Percentiles rank a stretch among this genome's conserved stretches.
Conservation (phyloP, 2,113 vertebrate genomes). For the Camelus bactrianus region DNA sequence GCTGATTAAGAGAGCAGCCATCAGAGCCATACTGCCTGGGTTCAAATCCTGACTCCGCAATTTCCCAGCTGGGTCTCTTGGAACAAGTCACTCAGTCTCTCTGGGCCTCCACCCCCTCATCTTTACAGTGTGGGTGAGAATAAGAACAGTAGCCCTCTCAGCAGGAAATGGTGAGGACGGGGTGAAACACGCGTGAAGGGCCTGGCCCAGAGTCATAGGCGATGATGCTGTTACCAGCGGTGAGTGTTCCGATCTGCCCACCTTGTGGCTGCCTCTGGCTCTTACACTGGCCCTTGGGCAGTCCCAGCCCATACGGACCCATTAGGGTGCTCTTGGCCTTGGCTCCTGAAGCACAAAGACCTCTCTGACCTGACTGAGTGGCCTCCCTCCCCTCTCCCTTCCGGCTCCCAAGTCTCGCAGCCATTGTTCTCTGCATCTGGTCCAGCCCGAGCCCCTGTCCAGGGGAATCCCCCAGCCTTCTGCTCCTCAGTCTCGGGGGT, state of each 20-base stretch:
- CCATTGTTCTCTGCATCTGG: slow-evolving; percentile 77
- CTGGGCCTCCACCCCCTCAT: not conserved
- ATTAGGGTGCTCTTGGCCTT: not conserved
- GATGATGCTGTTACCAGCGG: not conserved
- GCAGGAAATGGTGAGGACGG: not conserved
- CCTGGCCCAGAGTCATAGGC: not conserved
- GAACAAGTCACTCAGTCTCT: not conserved
- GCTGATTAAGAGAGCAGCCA: not conserved
- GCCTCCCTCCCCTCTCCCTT: not conserved
- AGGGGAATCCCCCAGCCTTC: slow-evolving; percentile 68
- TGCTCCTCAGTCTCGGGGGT: not conserved
- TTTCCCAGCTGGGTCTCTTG: not conserved
- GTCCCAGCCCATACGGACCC: not conserved
- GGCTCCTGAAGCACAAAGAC: not conserved
- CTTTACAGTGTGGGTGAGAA: not conserved
- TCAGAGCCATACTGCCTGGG: not conserved
- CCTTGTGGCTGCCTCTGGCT: not conserved
- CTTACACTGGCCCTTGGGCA: not conserved
- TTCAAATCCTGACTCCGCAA: not conserved
- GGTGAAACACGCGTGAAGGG: not conserved
- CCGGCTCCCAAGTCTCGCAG: not conserved
- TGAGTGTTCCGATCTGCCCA: not conserved
- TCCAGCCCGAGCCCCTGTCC: not conserved
- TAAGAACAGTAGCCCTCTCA: not conserved
- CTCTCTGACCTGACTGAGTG: not conserved